These are phyloP conservation scores for Laticauda colubrina DNA, from an alignment of 2,113 vertebrate species.

Conservation along the genomic window DNA sequence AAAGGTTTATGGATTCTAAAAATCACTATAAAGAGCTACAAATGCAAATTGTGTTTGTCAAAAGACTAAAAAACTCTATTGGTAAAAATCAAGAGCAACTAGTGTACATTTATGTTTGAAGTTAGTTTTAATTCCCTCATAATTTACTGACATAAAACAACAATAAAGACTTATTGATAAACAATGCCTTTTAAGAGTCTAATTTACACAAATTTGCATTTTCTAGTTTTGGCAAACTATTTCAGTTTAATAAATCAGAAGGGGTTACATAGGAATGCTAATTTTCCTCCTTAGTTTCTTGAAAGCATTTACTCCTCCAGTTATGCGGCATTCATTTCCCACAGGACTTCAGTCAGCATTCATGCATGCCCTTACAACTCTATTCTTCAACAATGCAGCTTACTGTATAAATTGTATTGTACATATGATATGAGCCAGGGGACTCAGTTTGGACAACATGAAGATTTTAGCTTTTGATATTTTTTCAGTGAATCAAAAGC, in stretches of 20 bases:
- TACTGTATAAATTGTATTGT: slow-evolving; percentile 25
- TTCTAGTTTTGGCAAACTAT: background rate
- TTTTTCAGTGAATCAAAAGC: slow-evolving; percentile 37
- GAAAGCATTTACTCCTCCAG: slow-evolving; percentile 25
- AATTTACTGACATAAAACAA: slow-evolving; percentile 74
- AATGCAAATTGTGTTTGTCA: slow-evolving; percentile 97
- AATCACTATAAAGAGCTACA: slow-evolving; percentile 83
- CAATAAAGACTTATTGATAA: slow-evolving; percentile 73
- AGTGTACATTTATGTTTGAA: slow-evolving; percentile 93
- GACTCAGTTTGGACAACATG: slow-evolving; percentile 32
- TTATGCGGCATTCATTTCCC: slow-evolving; percentile 42
- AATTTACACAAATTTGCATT: slow-evolving; percentile 23
- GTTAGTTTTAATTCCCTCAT: slow-evolving; percentile 81
- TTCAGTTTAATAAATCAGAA: slow-evolving; percentile 53
- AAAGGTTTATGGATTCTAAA: slow-evolving; percentile 73
- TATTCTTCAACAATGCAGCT: slow-evolving; percentile 42
- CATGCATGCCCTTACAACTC: slow-evolving; percentile 32
- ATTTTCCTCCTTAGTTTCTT: slow-evolving; percentile 41
- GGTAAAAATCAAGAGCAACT: slow-evolving; percentile 96
- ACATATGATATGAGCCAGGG: slow-evolving; percentile 5
- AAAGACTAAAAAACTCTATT: slow-evolving; percentile 90
- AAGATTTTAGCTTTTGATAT: slow-evolving; percentile 30
- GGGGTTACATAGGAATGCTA: slow-evolving; percentile 33
- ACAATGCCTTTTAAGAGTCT: slow-evolving; percentile 47
- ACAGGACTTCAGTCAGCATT: slow-evolving; percentile 51